A percentile compares a stretch with the other conserved stretches of the same genome.
phyloP scores from a whole-genome alignment of 2,797 vertebrate genomes.

The Leucoraja ocellata region DNA sequence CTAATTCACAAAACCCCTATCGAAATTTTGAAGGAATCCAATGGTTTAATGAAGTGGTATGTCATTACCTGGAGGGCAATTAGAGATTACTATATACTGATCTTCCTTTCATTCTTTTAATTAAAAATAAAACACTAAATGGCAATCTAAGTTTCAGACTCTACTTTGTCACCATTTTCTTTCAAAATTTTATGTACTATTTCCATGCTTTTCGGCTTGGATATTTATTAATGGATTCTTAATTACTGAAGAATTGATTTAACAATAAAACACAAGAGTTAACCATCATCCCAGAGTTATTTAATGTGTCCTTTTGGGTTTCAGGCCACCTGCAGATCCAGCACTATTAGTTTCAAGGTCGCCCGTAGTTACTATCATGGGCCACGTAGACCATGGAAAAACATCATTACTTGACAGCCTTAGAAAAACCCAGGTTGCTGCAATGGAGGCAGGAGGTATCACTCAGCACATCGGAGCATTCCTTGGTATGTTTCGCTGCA shows the following conservation, averaged over 20 bases:
- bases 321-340: conserved; percentile 63
- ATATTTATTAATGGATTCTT: not conserved
- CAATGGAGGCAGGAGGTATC: conserved; percentile 82
- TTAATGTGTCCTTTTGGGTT: conserved; percentile 42
- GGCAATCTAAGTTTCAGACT: not conserved
- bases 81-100: no score
- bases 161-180: conserved; percentile 2
- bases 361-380: conserved; percentile 89
- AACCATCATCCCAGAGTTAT: not conserved
- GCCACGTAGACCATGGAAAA: conserved; percentile 93
- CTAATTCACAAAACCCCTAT: no score
- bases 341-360: conserved; percentile 61
- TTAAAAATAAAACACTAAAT: not conserved
- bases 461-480: conserved; percentile 95
- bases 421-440: conserved; percentile 74
- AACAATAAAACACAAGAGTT: not conserved
- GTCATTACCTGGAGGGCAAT: no score
- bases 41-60: no score
- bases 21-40: no score
- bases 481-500: conserved; percentile 61
- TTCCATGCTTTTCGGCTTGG: not conserved
- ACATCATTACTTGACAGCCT: conserved; percentile 86
- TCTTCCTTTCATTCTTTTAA: no score
- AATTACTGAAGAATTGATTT: not conserved
- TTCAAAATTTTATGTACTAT: not conserved